Evolutionary conservation across 2,113 vertebrate species (phyloP), one percentile per base, ranked within the genome.

Genomic region (Empidonax traillii): DNA sequence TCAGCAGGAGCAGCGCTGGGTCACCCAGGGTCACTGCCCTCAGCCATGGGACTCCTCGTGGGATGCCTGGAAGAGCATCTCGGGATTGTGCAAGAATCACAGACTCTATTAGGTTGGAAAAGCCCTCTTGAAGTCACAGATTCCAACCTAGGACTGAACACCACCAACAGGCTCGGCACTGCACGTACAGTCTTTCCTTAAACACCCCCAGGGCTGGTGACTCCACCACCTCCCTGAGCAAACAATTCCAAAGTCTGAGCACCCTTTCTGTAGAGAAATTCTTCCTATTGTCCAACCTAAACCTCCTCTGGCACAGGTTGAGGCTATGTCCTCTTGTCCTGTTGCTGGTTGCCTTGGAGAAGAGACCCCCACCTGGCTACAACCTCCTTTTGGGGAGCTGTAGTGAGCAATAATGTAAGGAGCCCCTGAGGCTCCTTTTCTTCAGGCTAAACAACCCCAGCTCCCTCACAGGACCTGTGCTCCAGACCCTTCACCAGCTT

Each of bases 11-110:
- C 61, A 9, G 9, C 44, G 4, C 10, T 20, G 53, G n/a, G 4
- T 49, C 49, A 11, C 47, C 47, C 43, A 1, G 19, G 16, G 24
- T 44, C n/a, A 2, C 44, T 53, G 67, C 59, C 25, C 16, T 8
- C 35, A 6, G 43, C 51, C 8, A 20, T 33, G 30, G 25, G 52
- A 10, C 14, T 27, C 20, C 37, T 11, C 3, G 0, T 4, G 30
- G 58, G 30, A 6, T 7, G 12, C 62, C 1, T 1, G 23, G 43
- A 35, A 7, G 10, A 51, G 49, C 20, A 3, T 13, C 2, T 14
- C 11, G 44, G 12, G 11, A 15, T 33, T 25, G 13, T 69, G n/a
- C 17, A 18, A 28, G 31, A 16, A 21, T 21, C 31, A 43, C 59
- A 33, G 9, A 25, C 15, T 65, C 25, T 25, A 7, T 47, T 55